These are phyloP conservation scores for Teleogryllus oceanicus DNA, from an alignment of 2,888 invertebrate species.

Conservation along the genomic window DNA sequence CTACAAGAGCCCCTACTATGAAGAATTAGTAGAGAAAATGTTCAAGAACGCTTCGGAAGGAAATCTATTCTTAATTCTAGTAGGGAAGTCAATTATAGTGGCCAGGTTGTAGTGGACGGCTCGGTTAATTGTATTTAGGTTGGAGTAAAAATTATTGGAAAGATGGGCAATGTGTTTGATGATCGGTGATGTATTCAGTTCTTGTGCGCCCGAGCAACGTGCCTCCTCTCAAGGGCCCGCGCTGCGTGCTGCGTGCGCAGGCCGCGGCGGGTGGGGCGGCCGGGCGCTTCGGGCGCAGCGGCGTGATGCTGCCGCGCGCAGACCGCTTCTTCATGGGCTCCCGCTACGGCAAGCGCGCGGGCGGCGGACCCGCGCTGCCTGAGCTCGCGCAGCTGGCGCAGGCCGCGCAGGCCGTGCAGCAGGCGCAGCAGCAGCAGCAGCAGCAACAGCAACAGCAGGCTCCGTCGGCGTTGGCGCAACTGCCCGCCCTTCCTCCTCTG, in stretches of 20 bases:
- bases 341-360: constrained; percentile 47
- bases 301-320: constrained; percentile 41
- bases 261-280: background rate
- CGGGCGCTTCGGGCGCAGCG: background rate
- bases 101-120: too few relatives aligned
- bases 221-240: too few relatives aligned
- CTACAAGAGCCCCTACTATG: too few relatives aligned
- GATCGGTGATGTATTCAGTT: too few relatives aligned
- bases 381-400: background rate
- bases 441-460: background rate
- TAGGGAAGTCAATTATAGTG: too few relatives aligned
- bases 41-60: too few relatives aligned
- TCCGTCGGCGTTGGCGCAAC: background rate
- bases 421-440: background rate
- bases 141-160: too few relatives aligned
- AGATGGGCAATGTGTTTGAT: too few relatives aligned
- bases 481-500: background rate
- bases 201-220: too few relatives aligned
- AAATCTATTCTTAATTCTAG: too few relatives aligned
- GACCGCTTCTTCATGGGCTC: constrained; percentile 51
- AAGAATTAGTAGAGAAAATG: too few relatives aligned
- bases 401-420: background rate
- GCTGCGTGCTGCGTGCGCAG: background rate
- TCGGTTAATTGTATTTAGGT: too few relatives aligned
- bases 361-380: background rate